These are phyloP conservation scores for Pinna nobilis DNA, from an alignment of 1,140 invertebrate species.

Conservation along the genomic window DNA sequence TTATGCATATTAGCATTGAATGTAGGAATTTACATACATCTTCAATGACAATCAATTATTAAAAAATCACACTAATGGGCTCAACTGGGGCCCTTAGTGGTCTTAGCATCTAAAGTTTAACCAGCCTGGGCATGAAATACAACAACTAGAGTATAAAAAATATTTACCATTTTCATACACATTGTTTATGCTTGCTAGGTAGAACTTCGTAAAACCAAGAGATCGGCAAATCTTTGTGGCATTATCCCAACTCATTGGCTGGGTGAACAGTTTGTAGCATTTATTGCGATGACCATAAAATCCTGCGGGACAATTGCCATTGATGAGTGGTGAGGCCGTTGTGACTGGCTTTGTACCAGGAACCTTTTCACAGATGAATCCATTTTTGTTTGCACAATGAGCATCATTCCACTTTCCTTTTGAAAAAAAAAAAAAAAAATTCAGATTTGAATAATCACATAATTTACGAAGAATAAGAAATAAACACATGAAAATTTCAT, in stretches of 20 bases:
- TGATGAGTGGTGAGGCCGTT: conserved; percentile 32
- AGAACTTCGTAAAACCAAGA: conserved; percentile 25
- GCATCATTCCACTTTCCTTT: conserved; percentile 62
- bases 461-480: no score
- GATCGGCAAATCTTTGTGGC: conserved; percentile 29
- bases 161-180: conserved; percentile 41
- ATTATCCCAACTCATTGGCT: conserved; percentile 25
- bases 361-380: conserved; percentile 58
- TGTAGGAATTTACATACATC: no score
- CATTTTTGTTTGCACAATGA: conserved; percentile 52
- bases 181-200: conserved; percentile 42
- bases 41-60: no score
- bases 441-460: neutral
- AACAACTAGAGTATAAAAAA: neutral
- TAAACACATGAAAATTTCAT: no score
- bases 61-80: no score
- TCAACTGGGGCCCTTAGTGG: no score
- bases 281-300: conserved; percentile 41
- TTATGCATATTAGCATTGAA: neutral
- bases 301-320: conserved; percentile 53
- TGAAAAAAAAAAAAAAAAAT: neutral
- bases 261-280: conserved; percentile 41
- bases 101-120: neutral
- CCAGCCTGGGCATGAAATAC: neutral
- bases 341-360: conserved; percentile 19